A percentile compares a stretch with the other conserved stretches of the same genome.
Evolutionary conservation across 1,140 invertebrate species (phyloP).

Genomic region (Drosophila neocordata): DNA sequence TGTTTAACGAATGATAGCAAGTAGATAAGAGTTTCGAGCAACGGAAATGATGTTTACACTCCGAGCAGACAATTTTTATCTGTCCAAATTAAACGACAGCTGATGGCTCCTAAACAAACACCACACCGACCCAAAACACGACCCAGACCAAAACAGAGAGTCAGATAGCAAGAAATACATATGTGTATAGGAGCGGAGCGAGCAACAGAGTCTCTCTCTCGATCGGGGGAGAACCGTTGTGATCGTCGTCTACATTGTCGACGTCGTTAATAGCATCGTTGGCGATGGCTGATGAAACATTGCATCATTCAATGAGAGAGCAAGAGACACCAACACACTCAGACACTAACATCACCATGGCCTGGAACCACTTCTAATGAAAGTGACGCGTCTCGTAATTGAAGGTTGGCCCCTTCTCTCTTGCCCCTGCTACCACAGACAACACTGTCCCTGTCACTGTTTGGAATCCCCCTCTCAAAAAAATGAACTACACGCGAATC

Average conservation of each 20-base stretch:
- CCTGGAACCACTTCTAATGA: constrained; percentile 43
- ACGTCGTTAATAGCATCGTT: neutral
- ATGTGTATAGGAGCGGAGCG: too few species aligned
- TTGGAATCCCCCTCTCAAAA: constrained; percentile 34
- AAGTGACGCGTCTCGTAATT: constrained; percentile 63
- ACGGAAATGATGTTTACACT: constrained; percentile 17
- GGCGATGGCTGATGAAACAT: constrained; percentile 69
- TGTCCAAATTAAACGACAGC: neutral
- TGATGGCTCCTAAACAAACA: neutral
- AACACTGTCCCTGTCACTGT: neutral
- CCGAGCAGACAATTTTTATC: constrained; percentile 3
- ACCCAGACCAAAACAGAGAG: constrained; percentile 36
- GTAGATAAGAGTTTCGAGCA: constrained; percentile 12
- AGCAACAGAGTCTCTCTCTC: neutral
- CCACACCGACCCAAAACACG: neutral
- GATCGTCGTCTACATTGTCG: neutral
- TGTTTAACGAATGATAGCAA: neutral
- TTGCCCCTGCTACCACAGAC: neutral
- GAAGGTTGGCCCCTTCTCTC: constrained; percentile 45
- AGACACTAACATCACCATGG: constrained; percentile 1
- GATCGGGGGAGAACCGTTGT: neutral
- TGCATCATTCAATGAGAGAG: constrained; percentile 60
- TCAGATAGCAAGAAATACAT: neutral
- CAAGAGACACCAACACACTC: neutral
- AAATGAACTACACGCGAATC: constrained; percentile 36